Base-by-base conservation (phyloP, 2,888 invertebrate species). In the Drosophila seclusa region DNA sequence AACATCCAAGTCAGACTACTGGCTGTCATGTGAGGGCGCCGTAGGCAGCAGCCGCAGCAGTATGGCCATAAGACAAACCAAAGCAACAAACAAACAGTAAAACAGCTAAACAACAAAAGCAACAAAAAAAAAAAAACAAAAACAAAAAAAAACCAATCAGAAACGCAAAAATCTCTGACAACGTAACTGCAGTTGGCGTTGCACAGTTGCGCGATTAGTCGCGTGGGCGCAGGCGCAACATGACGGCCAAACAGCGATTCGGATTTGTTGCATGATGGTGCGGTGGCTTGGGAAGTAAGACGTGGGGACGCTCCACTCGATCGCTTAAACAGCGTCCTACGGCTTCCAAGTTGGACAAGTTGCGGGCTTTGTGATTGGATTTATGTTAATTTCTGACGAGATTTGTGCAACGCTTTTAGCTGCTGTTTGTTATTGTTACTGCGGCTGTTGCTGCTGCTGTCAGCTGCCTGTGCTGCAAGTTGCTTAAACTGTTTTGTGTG, bases 321-420 rank as follows among this genome's bases (percentile, higher is more conserved):
- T 76, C 78, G 74, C 68, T 78, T 84, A 84, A 84, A 75, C 84
- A 82, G 69, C 83, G 86, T 84, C 84, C 84, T 84, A 84, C 84
- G 80, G 84, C 73, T 85, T 78, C 78, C 76, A 81, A 78, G 68
- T 80, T 87, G 82, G 81, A 76, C 80, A 76, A 69, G 65, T 65
- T 76, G 80, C 82, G 82, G 86, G 84, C 82, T 84, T 87, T 83
- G 82, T 87, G 89, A 89, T 87, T 87, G 87, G 84, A 87, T 87
- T 87, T 87, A 87, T 87, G 87, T 84, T 87, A 87, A 88, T 89
- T 87, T 87, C 82, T 76, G 87, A 85, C 87, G 85, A 85, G 85
- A 85, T 85, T 85, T 85, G 85, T 85, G 87, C 87, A 85, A 85
- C 80, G 87, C 78, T 76, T 80, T 78, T 68, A 66, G 83, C 75